A percentile compares a stretch with the other conserved stretches of the same genome.
Evolutionary conservation across 2,113 vertebrate species (phyloP).

Genomic region (Brienomyrus brachyistius): DNA sequence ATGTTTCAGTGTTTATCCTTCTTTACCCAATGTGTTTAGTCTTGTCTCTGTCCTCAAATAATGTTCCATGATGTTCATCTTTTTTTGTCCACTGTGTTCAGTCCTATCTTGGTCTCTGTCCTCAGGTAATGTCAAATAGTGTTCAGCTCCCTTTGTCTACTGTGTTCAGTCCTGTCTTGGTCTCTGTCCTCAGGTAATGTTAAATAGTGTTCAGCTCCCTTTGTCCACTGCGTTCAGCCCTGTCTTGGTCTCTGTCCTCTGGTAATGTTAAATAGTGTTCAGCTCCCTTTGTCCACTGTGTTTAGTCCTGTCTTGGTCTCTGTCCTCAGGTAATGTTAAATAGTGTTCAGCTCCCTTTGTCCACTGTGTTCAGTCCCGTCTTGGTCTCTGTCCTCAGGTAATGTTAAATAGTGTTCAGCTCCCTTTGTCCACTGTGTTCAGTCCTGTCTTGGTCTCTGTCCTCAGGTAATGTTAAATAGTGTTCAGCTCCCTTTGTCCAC

Average conservation of each 20-base stretch:
- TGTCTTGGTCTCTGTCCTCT: slow-evolving; percentile 34
- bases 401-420: slow-evolving; percentile 63
- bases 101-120: not conserved
- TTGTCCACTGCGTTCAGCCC: not conserved
- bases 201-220: slow-evolving; percentile 32
- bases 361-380: not conserved
- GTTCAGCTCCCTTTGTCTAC: not conserved
- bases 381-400: slow-evolving; percentile 56
- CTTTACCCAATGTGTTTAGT: not conserved
- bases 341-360: not conserved
- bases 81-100: not conserved
- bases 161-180: not conserved
- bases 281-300: not conserved
- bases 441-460: not conserved
- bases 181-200: slow-evolving; percentile 62
- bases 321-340: slow-evolving; percentile 66
- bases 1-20: not conserved
- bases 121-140: not conserved
- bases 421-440: not conserved
- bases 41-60: slow-evolving; percentile 54
- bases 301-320: not conserved
- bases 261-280: slow-evolving; percentile 73
- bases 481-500: not conserved
- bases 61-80: slow-evolving; percentile 68
- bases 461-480: slow-evolving; percentile 55